Evolutionary conservation across 2,113 vertebrate species (phyloP).

Genomic region (Pao palembangensis): DNA sequence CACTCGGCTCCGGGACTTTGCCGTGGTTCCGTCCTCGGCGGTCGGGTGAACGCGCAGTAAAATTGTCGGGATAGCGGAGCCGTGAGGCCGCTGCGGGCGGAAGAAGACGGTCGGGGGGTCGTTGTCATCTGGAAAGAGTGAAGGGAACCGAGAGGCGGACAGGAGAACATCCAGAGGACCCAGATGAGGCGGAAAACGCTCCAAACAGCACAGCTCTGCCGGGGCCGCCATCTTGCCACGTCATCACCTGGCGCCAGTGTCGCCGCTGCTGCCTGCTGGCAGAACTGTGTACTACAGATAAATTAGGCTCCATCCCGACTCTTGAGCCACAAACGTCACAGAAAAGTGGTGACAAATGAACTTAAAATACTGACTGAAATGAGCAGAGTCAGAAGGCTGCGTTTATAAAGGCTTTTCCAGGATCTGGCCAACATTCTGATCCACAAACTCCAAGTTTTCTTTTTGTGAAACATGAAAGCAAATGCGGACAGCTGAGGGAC

Average conservation of each 20-base stretch:
- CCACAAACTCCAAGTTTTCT: too few relatives aligned
- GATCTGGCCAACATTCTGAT: too few relatives aligned
- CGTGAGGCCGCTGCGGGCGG: constrained; percentile 40
- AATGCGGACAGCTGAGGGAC: too few relatives aligned
- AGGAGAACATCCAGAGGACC: constrained; percentile 65
- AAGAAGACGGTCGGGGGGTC: constrained; percentile 66
- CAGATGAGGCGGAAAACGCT: constrained; percentile 57
- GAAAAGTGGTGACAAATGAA: too few relatives aligned
- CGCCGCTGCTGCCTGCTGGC: constrained; percentile 13
- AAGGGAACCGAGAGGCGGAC: constrained; percentile 27
- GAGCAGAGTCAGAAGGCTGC: too few relatives aligned
- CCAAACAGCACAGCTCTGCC: constrained; percentile 46
- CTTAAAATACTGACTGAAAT: too few relatives aligned
- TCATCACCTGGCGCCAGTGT: not conserved
- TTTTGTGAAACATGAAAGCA: too few relatives aligned
- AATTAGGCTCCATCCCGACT: too few relatives aligned
- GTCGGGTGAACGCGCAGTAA: constrained; percentile 63
- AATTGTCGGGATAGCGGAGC: constrained; percentile 29
- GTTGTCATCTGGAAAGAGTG: constrained; percentile 37
- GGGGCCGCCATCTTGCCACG: constrained; percentile 58
- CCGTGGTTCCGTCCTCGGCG: constrained; percentile 55
- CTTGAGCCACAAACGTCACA: too few relatives aligned
- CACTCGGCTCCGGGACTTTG: constrained; percentile 31
- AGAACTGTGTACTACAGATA: not conserved
- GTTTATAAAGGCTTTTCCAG: too few relatives aligned